These are phyloP conservation scores for Drosophila meridiana DNA, from an alignment of 2,888 invertebrate species.

Conservation along the genomic window DNA sequence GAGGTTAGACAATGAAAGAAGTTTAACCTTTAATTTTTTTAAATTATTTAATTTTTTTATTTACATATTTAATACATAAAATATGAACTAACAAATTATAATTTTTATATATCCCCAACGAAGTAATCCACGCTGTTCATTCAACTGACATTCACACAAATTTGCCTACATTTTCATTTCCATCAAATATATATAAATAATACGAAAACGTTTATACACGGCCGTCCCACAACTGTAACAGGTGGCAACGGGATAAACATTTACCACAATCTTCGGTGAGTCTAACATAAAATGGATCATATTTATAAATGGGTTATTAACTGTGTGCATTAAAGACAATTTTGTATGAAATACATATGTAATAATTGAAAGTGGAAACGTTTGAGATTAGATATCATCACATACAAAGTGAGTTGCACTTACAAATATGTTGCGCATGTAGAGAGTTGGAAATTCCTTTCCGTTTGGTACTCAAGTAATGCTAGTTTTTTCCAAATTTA, in stretches of 20 bases:
- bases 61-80: too few relatives aligned
- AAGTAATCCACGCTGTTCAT: constrained; percentile 29
- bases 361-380: background rate
- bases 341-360: background rate
- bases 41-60: too few relatives aligned
- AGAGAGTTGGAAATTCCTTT: too few relatives aligned
- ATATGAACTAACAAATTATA: background rate
- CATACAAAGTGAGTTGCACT: background rate
- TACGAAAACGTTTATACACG: constrained; percentile 23
- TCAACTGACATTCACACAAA: constrained; percentile 30
- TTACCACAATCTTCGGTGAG: constrained; percentile 23
- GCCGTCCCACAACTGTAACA: background rate
- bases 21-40: too few relatives aligned
- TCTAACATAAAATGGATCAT: background rate
- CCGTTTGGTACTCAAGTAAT: too few relatives aligned
- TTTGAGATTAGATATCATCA: background rate
- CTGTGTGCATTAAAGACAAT: background rate
- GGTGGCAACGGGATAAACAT: background rate
- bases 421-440: background rate
- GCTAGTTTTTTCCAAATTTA: too few relatives aligned
- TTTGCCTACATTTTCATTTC: constrained; percentile 24
- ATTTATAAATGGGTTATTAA: background rate
- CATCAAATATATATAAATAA: constrained; percentile 22
- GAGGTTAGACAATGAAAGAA: background rate
- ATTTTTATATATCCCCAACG: background rate